Evolutionary conservation across 2,888 invertebrate genomes (phyloP), one percentile per base, ranked within the genome.

Genomic region (Toxonevra muliebris): DNA sequence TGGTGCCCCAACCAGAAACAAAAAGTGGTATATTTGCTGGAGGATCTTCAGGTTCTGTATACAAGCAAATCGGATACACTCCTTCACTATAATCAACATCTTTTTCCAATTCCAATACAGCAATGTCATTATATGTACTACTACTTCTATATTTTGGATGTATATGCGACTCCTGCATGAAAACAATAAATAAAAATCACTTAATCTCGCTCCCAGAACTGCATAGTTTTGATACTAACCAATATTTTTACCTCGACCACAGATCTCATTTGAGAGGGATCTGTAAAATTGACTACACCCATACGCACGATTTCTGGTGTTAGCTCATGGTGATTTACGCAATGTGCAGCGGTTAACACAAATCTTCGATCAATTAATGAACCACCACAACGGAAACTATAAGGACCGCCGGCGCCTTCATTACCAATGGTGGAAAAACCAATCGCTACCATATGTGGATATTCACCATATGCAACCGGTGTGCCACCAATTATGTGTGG

Each of bases 371-470:
- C 76, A 57, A 83, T 82, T 59, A 83, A 68, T 0, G 82, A 76
- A 1, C 83, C 83, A 7, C 82, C 84, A 48, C 83, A 83, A 0
- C 77, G 76, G 52, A 76, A 80, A 1, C 65, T 61, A 15, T 70
- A 65, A 0, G 54, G 63, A 1, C 66, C 67, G 13, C 63, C 57
- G 2, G 59, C 65, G 5, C 63, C 48, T 11, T 69, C 70, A 50
- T 68, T 69, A 41, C 69, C 77, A 12, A 77, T 73, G 7, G 10
- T 42, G 10, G 61, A 65, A 17, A 73, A 78, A 4, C 79, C 81
- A 10, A 84, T 74, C 1, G 78, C 83, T 12, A 74, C 84, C 83
- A 84, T 84, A 63, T 84, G 83, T 1, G 84, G 84, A 71, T 80
- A 84, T 12, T 77, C 74, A 4, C 81, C 82, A 7, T 72, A 59